Conservation (phyloP, 2,797 vertebrate species). For the Megalops cyprinoides region DNA sequence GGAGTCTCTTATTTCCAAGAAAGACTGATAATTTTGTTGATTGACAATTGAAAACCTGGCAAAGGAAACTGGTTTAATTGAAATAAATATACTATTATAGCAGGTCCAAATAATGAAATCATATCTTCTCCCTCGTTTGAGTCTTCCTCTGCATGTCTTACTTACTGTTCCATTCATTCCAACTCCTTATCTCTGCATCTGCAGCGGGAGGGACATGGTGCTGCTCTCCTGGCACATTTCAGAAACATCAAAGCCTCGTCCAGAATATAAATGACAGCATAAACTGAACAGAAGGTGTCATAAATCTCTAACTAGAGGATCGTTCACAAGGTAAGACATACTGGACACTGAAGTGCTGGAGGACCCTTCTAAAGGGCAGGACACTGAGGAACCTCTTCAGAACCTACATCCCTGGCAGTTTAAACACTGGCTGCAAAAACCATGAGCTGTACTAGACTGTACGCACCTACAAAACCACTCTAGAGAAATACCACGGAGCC, state of each 20-base stretch:
- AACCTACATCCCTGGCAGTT: constrained; percentile 29
- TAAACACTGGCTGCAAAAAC: constrained; percentile 31
- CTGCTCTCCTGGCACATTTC: constrained; percentile 30
- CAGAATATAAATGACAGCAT: neutral
- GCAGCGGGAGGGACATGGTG: neutral
- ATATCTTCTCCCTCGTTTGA: neutral
- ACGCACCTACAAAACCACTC: constrained; percentile 50
- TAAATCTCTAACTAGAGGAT: constrained; percentile 43
- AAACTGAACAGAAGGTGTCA: constrained; percentile 34
- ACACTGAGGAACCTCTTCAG: constrained; percentile 36
- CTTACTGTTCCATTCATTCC: neutral
- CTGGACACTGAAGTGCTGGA: constrained; percentile 13
- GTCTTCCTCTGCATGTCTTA: neutral
- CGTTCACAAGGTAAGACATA: constrained; percentile 42
- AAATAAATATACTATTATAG: neutral
- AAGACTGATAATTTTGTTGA: neutral
- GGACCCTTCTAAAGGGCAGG: constrained; percentile 45
- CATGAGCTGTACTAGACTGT: constrained; percentile 36
- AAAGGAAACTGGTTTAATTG: neutral
- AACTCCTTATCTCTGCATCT: neutral
- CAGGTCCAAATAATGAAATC: neutral
- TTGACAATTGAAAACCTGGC: too few species aligned
- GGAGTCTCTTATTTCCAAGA: neutral
- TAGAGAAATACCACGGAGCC: constrained; percentile 43
- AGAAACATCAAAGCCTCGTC: constrained; percentile 36